Evolutionary conservation across 2,797 vertebrate genomes (phyloP).

Genomic region (Smutsia temminckii): DNA sequence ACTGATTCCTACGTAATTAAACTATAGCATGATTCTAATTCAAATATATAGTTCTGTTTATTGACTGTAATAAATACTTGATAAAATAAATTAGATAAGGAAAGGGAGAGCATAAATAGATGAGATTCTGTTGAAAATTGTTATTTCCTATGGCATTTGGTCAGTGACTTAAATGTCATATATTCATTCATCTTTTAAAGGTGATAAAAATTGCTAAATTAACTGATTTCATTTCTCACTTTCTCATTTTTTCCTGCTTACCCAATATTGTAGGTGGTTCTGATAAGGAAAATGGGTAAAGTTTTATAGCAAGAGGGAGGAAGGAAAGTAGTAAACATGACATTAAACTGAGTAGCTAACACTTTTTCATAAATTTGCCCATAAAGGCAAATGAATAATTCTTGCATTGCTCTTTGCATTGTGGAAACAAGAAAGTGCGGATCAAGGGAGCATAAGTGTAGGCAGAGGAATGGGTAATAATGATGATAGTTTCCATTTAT

Average conservation of each 20-base stretch:
- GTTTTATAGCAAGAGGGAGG: background rate
- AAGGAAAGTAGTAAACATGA: background rate
- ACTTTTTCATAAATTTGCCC: conserved; percentile 4
- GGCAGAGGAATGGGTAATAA: background rate
- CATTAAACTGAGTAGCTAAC: background rate
- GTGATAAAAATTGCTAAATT: background rate
- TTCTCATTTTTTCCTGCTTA: conserved; percentile 31
- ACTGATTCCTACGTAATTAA: conserved; percentile 9
- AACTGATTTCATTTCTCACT: background rate
- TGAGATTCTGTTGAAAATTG: conserved; percentile 12
- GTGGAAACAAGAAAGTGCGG: background rate
- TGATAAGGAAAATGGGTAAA: background rate
- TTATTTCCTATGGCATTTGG: background rate
- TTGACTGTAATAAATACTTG: conserved; percentile 7
- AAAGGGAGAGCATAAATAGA: conserved; percentile 1
- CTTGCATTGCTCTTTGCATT: background rate
- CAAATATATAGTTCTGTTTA: background rate
- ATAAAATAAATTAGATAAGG: conserved; percentile 12
- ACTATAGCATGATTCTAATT: background rate
- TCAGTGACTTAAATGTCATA: background rate
- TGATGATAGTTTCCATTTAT: background rate
- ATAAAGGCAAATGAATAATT: conserved; percentile 1
- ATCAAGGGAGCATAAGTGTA: background rate
- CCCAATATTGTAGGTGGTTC: background rate
- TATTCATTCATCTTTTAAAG: background rate